Base-by-base conservation (phyloP, 1,140 invertebrate genomes). In the Zaprionus camerounensis region DNA sequence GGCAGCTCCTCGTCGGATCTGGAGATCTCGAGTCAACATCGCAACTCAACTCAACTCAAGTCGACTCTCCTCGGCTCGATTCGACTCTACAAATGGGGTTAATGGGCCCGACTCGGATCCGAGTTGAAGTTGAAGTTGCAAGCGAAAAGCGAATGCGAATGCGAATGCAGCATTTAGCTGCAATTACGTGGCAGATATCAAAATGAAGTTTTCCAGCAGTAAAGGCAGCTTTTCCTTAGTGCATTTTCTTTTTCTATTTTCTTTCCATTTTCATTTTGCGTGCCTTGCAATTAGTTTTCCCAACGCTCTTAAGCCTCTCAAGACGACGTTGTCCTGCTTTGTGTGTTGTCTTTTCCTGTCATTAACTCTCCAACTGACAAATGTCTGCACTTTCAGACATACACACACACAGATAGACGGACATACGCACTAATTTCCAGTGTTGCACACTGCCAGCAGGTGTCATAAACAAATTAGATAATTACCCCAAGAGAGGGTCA, bases 401-500 rank as follows among this genome's bases (percentile, higher is more conserved):
- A 41, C 55, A 66, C 53, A 44, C 55, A 63, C 17, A 20, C 13
- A 49, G 1, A 28, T 1, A 28, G 26, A 5, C 15, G n/a, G n/a
- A 63, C 17, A 53, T 0, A 22, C 17, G 31, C 9, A 49, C 51
- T 26, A 38, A 31, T 38, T 57, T 20, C 12, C 56, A 28, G 13
- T 31, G 28, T 34, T 71, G 69, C 69, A 38, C 61, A 74, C 12
- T 56, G 36, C 57, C 49, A 28, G 57, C 57, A 69, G 57, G 71
- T 74, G 71, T 69, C 57, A 68, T 73, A 73, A 73, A 73, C 56
- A 62, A 74, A 69, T 74, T 69, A 68, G 55, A 69, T 74, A 74
- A 74, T 74, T 71, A 65, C 59, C n/a, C 17, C 51, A 31, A 31
- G 17, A 58, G 49, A 31, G 66, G 41, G 56, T 55, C 49, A 65